A percentile compares a stretch with the other conserved stretches of the same genome.
Conservation (phyloP, 2,888 invertebrate genomes). For the Sarcophaga caerulescens region DNA sequence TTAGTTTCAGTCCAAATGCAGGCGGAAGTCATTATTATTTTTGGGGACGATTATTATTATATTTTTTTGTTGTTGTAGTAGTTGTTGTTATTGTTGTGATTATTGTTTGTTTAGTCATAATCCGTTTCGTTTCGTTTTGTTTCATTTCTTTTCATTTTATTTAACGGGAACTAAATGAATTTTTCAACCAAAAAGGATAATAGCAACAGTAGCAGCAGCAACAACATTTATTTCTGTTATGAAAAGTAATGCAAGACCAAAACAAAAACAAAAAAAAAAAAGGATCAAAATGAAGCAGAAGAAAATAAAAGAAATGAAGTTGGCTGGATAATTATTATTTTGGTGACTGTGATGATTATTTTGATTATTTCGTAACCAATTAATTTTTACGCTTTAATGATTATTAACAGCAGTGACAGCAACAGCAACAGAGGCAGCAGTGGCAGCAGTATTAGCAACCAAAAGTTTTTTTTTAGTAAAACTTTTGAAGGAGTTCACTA, state of each 20-base stretch:
- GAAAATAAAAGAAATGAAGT: background rate
- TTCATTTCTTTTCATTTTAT: conserved; percentile 43
- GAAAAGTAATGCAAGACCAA: background rate
- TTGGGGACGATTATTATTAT: conserved; percentile 7
- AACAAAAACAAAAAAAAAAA: background rate
- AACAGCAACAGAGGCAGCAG: background rate
- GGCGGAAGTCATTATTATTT: conserved; percentile 68
- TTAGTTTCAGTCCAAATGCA: conserved; percentile 61
- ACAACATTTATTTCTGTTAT: background rate
- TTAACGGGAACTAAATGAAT: conserved; percentile 19
- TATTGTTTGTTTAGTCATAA: conserved; percentile 60
- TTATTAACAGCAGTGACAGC: conserved; percentile 57
- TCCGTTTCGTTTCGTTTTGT: conserved; percentile 29
- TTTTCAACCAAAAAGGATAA: conserved; percentile 41
- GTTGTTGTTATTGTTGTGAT: background rate
- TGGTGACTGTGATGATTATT: conserved; percentile 9
- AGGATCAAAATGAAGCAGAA: background rate
- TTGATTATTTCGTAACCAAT: conserved; percentile 67
- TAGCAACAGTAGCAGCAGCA: background rate
- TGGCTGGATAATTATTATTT: conserved; percentile 52
- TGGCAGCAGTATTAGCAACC: too few species aligned
- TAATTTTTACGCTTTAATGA: conserved; percentile 68
- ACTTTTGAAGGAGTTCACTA: too few species aligned
- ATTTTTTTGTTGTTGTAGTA: background rate
- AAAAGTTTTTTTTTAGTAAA: too few species aligned